These are phyloP conservation scores for Serranus cabrilla DNA, from an alignment of 2,797 vertebrate species.

Conservation along the genomic window DNA sequence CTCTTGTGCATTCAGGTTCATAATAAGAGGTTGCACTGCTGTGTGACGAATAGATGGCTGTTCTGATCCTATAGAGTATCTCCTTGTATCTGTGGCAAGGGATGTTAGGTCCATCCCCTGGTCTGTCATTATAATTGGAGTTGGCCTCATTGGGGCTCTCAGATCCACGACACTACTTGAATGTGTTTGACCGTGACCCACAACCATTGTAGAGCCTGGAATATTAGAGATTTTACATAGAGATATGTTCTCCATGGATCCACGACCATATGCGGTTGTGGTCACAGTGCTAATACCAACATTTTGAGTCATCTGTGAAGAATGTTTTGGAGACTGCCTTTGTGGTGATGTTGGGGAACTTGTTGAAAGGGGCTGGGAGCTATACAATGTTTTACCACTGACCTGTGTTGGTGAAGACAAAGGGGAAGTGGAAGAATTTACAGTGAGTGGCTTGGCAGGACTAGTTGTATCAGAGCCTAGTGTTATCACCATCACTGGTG, in stretches of 20 bases:
- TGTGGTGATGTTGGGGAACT: constrained; percentile 85
- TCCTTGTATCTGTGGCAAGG: constrained; percentile 92
- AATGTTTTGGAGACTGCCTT: constrained; percentile 81
- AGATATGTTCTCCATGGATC: constrained; percentile 92
- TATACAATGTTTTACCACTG: constrained; percentile 86
- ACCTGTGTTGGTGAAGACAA: constrained; percentile 91
- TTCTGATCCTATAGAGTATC: constrained; percentile 93
- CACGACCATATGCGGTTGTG: constrained; percentile 87
- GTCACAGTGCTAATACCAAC: constrained; percentile 80
- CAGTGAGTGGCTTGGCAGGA: constrained; percentile 90
- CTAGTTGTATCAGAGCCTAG: constrained; percentile 89
- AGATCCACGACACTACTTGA: constrained; percentile 92
- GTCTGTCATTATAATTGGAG: constrained; percentile 98
- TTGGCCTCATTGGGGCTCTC: constrained; percentile 90
- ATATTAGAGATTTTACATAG: constrained; percentile 93
- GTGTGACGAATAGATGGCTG: constrained; percentile 91
- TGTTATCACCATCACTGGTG: constrained; percentile 93
- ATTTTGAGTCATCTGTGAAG: constrained; percentile 84
- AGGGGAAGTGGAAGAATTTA: constrained; percentile 92
- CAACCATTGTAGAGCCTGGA: constrained; percentile 88
- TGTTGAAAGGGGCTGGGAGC: constrained; percentile 86
- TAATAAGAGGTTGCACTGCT: constrained; percentile 94
- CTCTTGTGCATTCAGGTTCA: constrained; percentile 97
- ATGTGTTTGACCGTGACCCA: constrained; percentile 88
- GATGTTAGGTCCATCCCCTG: constrained; percentile 99